A percentile compares a stretch with the other conserved stretches of the same genome.
phyloP scores from a whole-genome alignment of 1,140 invertebrate species.

The Anthonomus grandis region DNA sequence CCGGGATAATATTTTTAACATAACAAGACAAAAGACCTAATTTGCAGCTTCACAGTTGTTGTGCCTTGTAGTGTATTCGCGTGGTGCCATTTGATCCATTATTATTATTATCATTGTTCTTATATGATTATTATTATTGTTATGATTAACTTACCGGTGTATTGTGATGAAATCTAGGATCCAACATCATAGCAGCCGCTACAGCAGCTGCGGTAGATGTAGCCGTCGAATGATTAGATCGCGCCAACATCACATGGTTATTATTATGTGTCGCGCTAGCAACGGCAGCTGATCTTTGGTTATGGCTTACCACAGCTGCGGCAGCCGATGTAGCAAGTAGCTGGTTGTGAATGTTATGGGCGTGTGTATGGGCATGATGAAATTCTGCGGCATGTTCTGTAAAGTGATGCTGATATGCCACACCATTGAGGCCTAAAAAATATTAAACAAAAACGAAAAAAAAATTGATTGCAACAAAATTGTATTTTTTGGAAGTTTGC shows the following conservation, averaged over 20 bases:
- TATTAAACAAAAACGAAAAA: background rate
- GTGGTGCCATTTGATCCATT: too few species aligned
- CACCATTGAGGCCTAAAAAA: conserved; percentile 28
- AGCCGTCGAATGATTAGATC: conserved; percentile 42
- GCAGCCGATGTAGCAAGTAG: conserved; percentile 36
- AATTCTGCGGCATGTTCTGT: conserved; percentile 42
- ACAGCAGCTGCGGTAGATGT: conserved; percentile 48
- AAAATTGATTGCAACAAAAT: too few species aligned
- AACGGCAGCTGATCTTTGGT: conserved; percentile 30
- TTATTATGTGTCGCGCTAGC: conserved; percentile 38
- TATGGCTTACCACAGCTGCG: conserved; percentile 32
- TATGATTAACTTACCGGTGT: conserved; percentile 41
- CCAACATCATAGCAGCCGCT: conserved; percentile 49
- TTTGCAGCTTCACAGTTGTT: too few species aligned
- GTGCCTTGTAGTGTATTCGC: too few species aligned
- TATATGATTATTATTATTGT: background rate
- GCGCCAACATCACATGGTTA: conserved; percentile 43
- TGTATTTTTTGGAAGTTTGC: too few species aligned
- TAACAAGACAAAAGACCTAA: too few species aligned
- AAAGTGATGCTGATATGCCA: conserved; percentile 44
- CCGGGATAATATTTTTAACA: too few species aligned
- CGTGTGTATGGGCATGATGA: conserved; percentile 41
- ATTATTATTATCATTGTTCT: too few species aligned
- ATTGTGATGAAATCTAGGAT: conserved; percentile 49
- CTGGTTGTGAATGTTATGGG: conserved; percentile 46